Percentiles rank a stretch among this genome's conserved stretches.
Conservation (phyloP, 1,140 invertebrate genomes). For the Lepidurus arcticus region DNA sequence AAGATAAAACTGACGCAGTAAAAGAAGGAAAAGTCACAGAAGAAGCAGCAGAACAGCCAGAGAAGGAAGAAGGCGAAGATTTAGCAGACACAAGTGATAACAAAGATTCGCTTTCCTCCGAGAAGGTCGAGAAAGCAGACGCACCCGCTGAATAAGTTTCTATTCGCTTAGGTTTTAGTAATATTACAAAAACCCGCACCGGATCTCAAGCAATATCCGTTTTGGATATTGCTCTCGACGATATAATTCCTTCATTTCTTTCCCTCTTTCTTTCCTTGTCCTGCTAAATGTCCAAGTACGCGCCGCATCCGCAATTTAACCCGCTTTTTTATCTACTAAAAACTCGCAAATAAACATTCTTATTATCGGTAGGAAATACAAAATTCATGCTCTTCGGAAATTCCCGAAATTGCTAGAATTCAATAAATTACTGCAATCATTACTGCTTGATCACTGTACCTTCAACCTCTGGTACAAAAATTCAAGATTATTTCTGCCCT, state of each 20-base stretch:
- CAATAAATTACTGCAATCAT: too few species aligned
- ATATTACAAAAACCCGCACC: neutral
- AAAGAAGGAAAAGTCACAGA: neutral
- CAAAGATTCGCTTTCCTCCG: slow-evolving; percentile 6
- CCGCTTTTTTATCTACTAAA: neutral
- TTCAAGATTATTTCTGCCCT: too few species aligned
- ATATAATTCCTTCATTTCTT: neutral
- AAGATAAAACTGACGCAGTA: neutral
- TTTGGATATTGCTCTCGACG: neutral
- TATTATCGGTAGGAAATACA: neutral
- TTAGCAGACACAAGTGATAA: neutral
- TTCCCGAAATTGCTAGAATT: neutral
- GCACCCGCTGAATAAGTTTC: neutral
- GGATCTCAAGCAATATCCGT: neutral
- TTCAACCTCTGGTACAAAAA: too few species aligned
- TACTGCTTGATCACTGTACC: too few species aligned
- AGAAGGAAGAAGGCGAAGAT: neutral
- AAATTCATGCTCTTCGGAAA: neutral
- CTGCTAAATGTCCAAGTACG: neutral
- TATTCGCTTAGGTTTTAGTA: neutral
- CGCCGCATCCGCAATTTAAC: neutral
- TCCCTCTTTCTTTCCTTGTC: neutral
- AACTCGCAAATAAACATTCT: neutral
- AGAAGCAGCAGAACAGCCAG: neutral
- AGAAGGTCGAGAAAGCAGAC: neutral